Evolutionary conservation across 2,113 vertebrate genomes (phyloP).

Genomic region (Arenaria interpres): DNA sequence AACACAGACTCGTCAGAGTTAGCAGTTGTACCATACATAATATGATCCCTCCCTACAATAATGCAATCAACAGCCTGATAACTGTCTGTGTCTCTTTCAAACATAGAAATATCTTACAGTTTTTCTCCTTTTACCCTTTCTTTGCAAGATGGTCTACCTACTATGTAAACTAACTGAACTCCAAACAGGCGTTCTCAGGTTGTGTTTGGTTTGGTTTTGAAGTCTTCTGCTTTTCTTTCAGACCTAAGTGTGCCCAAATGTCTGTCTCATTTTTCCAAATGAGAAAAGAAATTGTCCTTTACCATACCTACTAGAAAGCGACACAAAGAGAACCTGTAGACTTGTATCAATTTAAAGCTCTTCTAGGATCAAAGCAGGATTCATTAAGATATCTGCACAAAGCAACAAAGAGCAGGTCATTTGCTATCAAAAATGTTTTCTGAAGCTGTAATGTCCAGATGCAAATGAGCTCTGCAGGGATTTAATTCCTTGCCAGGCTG

Average conservation of each 20-base stretch:
- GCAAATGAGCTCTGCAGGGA: background rate
- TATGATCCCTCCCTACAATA: background rate
- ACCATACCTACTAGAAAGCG: background rate
- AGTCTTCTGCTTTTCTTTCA: background rate
- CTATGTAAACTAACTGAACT: background rate
- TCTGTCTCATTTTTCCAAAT: background rate
- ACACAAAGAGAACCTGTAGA: background rate
- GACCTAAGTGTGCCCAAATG: background rate
- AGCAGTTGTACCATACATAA: background rate
- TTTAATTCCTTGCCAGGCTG: slow-evolving; percentile 2
- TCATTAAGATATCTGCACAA: too few relatives aligned
- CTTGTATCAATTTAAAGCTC: background rate
- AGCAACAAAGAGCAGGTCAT: too few relatives aligned
- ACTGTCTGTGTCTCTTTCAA: background rate
- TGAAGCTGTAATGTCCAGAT: background rate
- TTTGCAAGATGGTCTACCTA: background rate
- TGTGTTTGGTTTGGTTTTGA: background rate
- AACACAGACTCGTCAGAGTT: background rate
- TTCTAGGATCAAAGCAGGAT: background rate
- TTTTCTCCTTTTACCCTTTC: background rate
- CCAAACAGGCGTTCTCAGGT: background rate
- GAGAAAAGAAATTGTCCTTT: background rate
- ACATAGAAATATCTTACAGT: background rate
- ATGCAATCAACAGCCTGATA: background rate
- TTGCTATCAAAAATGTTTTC: background rate